These are phyloP conservation scores for Eclectus roratus DNA, from an alignment of 2,113 vertebrate species.

Conservation along the genomic window DNA sequence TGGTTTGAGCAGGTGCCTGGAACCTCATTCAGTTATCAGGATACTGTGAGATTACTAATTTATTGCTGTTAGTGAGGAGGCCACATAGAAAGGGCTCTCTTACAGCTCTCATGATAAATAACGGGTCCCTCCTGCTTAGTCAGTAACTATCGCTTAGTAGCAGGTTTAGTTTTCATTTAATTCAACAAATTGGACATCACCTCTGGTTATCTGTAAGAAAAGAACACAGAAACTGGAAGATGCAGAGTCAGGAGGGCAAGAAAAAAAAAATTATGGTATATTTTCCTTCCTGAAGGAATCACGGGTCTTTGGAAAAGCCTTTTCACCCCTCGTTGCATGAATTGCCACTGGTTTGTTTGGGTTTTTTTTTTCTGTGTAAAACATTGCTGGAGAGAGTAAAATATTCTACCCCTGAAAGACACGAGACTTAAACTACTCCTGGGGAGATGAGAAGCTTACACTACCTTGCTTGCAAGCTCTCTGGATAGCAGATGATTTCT, in stretches of 20 bases:
- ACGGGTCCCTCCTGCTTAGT: background rate
- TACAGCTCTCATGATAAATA: background rate
- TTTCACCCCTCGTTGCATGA: background rate
- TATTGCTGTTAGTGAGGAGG: background rate
- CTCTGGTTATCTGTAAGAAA: background rate
- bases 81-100: background rate
- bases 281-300: background rate
- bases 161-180: background rate
- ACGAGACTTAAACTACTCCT: background rate
- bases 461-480: background rate
- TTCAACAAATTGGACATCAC: background rate
- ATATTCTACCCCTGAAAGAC: background rate
- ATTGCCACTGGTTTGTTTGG: background rate
- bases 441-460: background rate
- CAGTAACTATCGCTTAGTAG: background rate
- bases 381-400: background rate
- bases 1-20: background rate
- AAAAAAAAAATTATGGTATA: background rate
- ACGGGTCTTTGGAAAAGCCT: background rate
- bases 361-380: background rate
- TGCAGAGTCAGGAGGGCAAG: background rate
- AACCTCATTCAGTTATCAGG: background rate
- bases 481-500: background rate
- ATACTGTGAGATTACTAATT: background rate
- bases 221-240: background rate